Base-by-base conservation (phyloP, 2,888 invertebrate genomes). In the Drymonia ruficornis region DNA sequence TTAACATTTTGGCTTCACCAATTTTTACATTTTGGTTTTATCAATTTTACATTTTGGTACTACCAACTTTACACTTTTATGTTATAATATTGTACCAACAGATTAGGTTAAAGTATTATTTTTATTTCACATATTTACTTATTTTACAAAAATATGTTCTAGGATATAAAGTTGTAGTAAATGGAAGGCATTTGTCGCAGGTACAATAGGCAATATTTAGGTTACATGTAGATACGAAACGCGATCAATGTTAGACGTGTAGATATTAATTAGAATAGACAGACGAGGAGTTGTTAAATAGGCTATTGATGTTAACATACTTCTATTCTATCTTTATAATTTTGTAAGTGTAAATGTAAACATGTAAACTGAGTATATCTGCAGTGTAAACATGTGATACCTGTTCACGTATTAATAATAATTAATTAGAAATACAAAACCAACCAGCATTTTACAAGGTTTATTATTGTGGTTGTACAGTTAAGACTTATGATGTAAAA, bases 201-300 rank as follows among this genome's bases (percentile, higher is more conserved):
- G 13, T 36, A n/a, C n/a, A 11, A 11, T 11, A 31, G 5, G 45
- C 45, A 28, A 45, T 23, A 4, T 28, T 28, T 44, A 44, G 44
- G 19, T 44, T 42, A 44, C 12, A 12, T 18, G 44, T 44, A 23
- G 12, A 43, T 43, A 19, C 19, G 15, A 28, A n/a, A 28, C 15
- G 45, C 19, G 28, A 19, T 45, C 13, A 8, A 28, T 28, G 45
- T 45, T 45, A 28, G 45, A 28, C 1, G 45, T 45, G 45, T 45
- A 45, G 45, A 15, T 28, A n/a, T n/a, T 1, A 8, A 19, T 23
- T 45, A 28, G 23, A 23, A 16, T 44, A 44, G 19, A 43, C 18
- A 19, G 43, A 3, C 13, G 19, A 19, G 19, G 19, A 43, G 40
- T 40, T 40, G 9, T 40, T 4, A 40, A n/a, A n/a, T 1, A 36